A percentile compares a stretch with the other conserved stretches of the same genome.
Evolutionary conservation across 2,888 invertebrate species (phyloP).

Genomic region (Congeria kusceri): DNA sequence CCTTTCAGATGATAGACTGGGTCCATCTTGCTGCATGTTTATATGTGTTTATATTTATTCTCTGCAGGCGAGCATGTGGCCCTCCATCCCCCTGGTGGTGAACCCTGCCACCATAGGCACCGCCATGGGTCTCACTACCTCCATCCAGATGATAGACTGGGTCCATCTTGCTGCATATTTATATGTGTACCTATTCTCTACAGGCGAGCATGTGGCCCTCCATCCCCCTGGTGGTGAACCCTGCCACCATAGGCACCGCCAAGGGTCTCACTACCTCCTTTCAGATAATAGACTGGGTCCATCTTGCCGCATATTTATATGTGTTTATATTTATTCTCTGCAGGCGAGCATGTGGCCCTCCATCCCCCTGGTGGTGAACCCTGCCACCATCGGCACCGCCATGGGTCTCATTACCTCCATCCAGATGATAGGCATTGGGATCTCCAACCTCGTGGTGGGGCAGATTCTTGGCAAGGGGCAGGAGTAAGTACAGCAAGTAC

Average conservation of each 20-base stretch:
- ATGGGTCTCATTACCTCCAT: constrained; percentile 85
- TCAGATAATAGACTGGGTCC: constrained; percentile 84
- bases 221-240: constrained; percentile 84
- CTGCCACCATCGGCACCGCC: constrained; percentile 85
- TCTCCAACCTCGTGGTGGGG: constrained; percentile 85
- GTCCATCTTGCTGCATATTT: too few relatives aligned
- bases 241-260: constrained; percentile 85
- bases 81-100: constrained; percentile 85
- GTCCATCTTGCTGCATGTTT: too few relatives aligned
- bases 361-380: constrained; percentile 84
- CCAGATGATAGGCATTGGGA: constrained; percentile 86
- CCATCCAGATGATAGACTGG: constrained; percentile 86
- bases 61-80: constrained; percentile 85
- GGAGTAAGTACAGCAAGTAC: constrained; percentile 62
- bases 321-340: too few relatives aligned
- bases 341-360: constrained; percentile 86
- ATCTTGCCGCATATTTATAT: constrained; percentile 6
- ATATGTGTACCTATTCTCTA: too few relatives aligned
- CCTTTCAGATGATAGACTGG: constrained; percentile 86
- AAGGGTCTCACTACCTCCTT: constrained; percentile 85
- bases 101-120: constrained; percentile 85
- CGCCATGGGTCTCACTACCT: constrained; percentile 85
- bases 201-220: constrained; percentile 85
- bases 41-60: too few relatives aligned
- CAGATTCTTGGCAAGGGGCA: constrained; percentile 81